A percentile compares a stretch with the other conserved stretches of the same genome.
Conservation (phyloP, 2,888 invertebrate genomes). For the Amitus sp. region DNA sequence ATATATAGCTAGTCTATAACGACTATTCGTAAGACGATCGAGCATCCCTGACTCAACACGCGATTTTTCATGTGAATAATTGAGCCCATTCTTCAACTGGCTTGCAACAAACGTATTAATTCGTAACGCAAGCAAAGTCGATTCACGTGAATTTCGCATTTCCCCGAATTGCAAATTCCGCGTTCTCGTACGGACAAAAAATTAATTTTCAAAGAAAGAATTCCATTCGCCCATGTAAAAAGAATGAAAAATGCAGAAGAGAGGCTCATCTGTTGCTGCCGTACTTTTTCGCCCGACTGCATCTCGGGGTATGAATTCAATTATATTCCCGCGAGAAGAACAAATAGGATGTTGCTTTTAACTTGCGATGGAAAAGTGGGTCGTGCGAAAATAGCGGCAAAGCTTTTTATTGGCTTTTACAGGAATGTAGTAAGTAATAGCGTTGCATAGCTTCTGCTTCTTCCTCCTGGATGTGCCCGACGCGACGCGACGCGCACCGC, state of each 20-base stretch:
- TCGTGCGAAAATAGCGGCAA: slow-evolving; percentile 43
- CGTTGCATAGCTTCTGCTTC: slow-evolving; percentile 28
- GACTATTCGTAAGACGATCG: slow-evolving; percentile 1
- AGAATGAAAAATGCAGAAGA: neutral
- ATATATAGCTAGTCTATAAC: slow-evolving; percentile 4
- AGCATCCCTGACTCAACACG: neutral
- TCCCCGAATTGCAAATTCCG: too few species aligned
- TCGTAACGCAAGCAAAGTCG: too few species aligned
- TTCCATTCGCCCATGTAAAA: neutral
- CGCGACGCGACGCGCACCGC: too few species aligned
- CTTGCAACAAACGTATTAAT: too few species aligned
- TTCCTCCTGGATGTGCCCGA: slow-evolving; percentile 28
- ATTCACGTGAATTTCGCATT: too few species aligned
- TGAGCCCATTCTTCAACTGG: neutral
- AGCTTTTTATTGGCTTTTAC: slow-evolving; percentile 40
- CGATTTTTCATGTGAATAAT: slow-evolving; percentile 4
- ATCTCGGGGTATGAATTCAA: slow-evolving; percentile 16
- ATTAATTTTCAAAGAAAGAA: neutral
- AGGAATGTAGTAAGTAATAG: slow-evolving; percentile 28
- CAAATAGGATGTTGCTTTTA: slow-evolving; percentile 23
- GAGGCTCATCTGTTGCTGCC: neutral
- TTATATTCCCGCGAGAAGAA: slow-evolving; percentile 11
- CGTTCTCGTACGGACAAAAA: too few species aligned
- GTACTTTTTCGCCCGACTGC: slow-evolving; percentile 11
- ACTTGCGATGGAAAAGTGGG: slow-evolving; percentile 34